Base-by-base conservation (phyloP, 92 coral and sea anemone genomes). In the Hydrozoanthus gracilis region DNA sequence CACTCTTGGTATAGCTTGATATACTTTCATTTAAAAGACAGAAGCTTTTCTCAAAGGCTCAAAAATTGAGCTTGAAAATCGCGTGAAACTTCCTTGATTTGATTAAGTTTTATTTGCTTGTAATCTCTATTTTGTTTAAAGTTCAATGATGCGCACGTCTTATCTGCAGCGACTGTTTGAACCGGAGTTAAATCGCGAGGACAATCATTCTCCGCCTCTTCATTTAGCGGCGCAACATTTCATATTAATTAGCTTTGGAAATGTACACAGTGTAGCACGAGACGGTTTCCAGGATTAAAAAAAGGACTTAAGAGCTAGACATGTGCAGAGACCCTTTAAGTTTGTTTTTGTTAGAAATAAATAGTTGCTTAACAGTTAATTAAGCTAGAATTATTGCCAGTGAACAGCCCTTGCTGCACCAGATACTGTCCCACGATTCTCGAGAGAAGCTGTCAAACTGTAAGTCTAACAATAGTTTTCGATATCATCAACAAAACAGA, bases 221-320 rank as follows among this genome's bases (percentile, higher is more conserved):
- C 14, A 47, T 65, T 80, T 62, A 46, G 73, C 15, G 18, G 55
- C 15, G 27, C 9, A 46, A 79, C 55, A 47, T 8, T 61, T 48
- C 56, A 74, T 46, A 55, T 74, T 13, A 20, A 44, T 1, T 9
- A 18, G 46, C 73, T 12, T 18, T 54, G 73, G 60, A 80, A 80
- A 47, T 80, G 85, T 80, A 80, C 85, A 80, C 74, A 80, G 3
- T 18, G 27, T 46, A 16, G 20, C 85, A 80, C 85, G 85, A 80
- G 85, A 51, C 60, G 17, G 13, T n/a, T 46, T 45, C 44, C 27
- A 17, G 74, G 85, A 80, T 80, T 80, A 80, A 64, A 15, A 79
- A 62, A 27, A 47, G 39, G 74, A 17, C 73, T 80, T 65, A 80
- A 80, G 45, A 65, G 85, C 72, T 62, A 15, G 52, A 39, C 3